A percentile compares a stretch with the other conserved stretches of the same genome.
phyloP scores from a whole-genome alignment of 2,113 vertebrate genomes.

The Eretmochelys imbricata region DNA sequence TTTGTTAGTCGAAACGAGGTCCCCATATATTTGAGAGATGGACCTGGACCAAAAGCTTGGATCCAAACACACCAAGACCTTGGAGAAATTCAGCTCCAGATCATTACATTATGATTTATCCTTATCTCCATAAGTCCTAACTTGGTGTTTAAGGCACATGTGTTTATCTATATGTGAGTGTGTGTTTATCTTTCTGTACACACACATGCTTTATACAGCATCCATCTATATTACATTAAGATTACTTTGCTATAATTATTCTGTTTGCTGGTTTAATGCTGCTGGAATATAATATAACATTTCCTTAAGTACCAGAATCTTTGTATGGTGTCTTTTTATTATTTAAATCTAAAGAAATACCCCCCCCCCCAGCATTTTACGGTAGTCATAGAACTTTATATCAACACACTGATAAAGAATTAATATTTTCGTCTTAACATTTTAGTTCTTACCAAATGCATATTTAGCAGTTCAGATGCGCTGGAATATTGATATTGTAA shows the following conservation, averaged over 20 bases:
- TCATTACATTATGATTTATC: not conserved
- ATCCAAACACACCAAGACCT: not conserved
- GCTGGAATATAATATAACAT: not conserved
- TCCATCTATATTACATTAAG: not conserved
- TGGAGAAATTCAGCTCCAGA: not conserved
- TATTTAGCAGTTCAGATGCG: not conserved
- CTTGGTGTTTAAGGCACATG: not conserved
- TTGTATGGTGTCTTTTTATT: slow-evolving; percentile 8
- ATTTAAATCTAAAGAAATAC: slow-evolving; percentile 36
- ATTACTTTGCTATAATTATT: slow-evolving; percentile 3
- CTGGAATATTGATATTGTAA: not conserved
- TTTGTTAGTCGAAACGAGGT: slow-evolving; percentile 51
- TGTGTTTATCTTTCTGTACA: not conserved
- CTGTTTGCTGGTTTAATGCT: not conserved
- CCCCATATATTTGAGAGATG: not conserved
- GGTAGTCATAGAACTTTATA: slow-evolving; percentile 7
- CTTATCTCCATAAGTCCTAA: not conserved
- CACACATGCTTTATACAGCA: not conserved
- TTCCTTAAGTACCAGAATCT: not conserved
- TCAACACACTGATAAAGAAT: not conserved
- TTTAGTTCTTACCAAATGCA: slow-evolving; percentile 7
- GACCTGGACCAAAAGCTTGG: slow-evolving; percentile 13
- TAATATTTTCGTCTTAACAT: not conserved
- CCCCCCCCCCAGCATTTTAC: not conserved
- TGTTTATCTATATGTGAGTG: not conserved